Evolutionary conservation across 2,797 vertebrate genomes (phyloP).

Genomic region (Darevskia nairensis): DNA sequence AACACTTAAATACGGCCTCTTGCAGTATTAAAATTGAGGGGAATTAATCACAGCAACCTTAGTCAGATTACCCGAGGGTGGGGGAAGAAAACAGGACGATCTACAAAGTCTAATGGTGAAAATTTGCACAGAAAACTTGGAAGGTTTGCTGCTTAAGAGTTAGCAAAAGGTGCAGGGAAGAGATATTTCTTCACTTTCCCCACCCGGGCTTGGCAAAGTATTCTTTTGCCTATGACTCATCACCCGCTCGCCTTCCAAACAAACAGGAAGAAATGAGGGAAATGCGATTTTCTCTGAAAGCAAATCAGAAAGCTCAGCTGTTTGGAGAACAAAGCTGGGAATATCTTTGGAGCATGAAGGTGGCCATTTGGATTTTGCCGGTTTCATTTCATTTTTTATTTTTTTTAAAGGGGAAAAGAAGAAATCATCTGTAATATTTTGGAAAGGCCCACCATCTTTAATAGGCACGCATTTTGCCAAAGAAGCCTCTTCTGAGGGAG

Average conservation of each 20-base stretch:
- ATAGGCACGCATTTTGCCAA: constrained; percentile 61
- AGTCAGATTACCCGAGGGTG: background rate
- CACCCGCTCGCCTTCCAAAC: constrained; percentile 49
- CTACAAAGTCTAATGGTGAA: constrained; percentile 32
- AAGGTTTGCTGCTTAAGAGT: constrained; percentile 30
- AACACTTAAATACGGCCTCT: too few species aligned
- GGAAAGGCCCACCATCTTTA: constrained; percentile 68
- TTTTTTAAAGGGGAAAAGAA: background rate
- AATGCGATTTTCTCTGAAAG: constrained; percentile 52
- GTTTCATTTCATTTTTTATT: background rate
- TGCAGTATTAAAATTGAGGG: background rate
- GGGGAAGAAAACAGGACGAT: background rate
- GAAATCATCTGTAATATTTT: constrained; percentile 57
- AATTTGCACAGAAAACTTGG: constrained; percentile 44
- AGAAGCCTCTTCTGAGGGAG: constrained; percentile 61
- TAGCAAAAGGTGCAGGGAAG: constrained; percentile 33
- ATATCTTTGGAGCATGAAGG: constrained; percentile 3
- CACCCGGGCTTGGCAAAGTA: constrained; percentile 39
- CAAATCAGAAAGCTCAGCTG: constrained; percentile 52
- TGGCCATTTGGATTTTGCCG: background rate
- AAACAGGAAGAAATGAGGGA: constrained; percentile 60
- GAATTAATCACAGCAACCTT: background rate
- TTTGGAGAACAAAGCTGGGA: constrained; percentile 30
- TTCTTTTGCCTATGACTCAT: constrained; percentile 44
- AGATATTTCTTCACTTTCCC: constrained; percentile 43